Conservation (phyloP, 1,140 invertebrate genomes). For the Lepidurus packardi region DNA sequence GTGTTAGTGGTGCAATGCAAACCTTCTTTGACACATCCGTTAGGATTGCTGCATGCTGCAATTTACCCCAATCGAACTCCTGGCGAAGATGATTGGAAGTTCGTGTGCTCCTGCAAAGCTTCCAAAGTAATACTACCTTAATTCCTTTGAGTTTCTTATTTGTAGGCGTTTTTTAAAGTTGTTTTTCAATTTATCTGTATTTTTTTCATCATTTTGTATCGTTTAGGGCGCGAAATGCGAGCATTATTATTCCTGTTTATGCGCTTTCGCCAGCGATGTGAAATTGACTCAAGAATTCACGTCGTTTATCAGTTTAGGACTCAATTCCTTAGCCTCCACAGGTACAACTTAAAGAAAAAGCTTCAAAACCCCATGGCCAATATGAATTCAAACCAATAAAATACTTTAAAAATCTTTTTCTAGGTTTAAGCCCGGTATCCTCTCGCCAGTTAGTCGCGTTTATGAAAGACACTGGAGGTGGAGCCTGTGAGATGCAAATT, state of each 20-base stretch:
- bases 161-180: too few relatives aligned
- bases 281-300: conserved; percentile 63
- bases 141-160: not conserved
- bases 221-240: conserved; percentile 41
- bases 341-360: not conserved
- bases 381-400: too few relatives aligned
- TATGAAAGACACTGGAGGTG: not conserved
- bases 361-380: too few relatives aligned
- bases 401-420: not conserved
- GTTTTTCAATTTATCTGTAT: too few relatives aligned
- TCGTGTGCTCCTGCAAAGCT: conserved; percentile 58
- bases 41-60: conserved; percentile 68
- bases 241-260: conserved; percentile 65
- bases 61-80: conserved; percentile 51
- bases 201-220: conserved; percentile 18
- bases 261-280: conserved; percentile 68
- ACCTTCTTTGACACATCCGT: conserved; percentile 59
- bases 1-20: conserved; percentile 73
- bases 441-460: not conserved
- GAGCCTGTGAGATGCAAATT: conserved; percentile 2
- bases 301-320: not conserved
- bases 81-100: conserved; percentile 54
- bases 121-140: conserved; percentile 52
- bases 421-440: not conserved
- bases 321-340: not conserved